phyloP scores from a whole-genome alignment of 2,113 vertebrate species.

The Diphyllodes magnificus region DNA sequence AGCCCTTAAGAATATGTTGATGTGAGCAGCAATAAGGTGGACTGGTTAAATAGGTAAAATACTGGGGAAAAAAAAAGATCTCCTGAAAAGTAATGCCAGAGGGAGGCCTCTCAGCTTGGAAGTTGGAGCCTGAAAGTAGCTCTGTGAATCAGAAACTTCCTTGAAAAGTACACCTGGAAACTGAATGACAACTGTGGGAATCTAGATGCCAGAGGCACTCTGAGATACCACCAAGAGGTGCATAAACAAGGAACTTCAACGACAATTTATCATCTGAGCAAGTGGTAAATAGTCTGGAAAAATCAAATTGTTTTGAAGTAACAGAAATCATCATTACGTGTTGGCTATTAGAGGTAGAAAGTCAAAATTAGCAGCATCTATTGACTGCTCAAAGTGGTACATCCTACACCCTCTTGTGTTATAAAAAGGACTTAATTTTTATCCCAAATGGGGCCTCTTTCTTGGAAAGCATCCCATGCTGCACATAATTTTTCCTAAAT shows the following conservation, averaged over 20 bases:
- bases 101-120: neutral
- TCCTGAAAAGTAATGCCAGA: neutral
- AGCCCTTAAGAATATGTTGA: neutral
- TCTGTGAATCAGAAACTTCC: neutral
- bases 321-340: neutral
- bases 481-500: neutral
- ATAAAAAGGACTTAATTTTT: neutral
- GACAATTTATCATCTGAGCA: neutral
- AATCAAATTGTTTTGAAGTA: neutral
- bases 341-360: neutral
- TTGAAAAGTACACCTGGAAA: neutral
- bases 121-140: neutral
- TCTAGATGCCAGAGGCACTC: neutral
- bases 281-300: neutral
- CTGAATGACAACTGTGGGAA: neutral
- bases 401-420: too few species aligned
- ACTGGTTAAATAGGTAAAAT: neutral
- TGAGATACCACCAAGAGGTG: neutral
- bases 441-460: neutral
- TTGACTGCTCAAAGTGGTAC: neutral
- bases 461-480: neutral
- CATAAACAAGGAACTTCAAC: neutral
- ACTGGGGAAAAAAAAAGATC: neutral
- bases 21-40: neutral
- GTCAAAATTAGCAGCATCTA: neutral